These are phyloP conservation scores for Solen grandis DNA, from an alignment of 1,140 invertebrate species.

Conservation along the genomic window DNA sequence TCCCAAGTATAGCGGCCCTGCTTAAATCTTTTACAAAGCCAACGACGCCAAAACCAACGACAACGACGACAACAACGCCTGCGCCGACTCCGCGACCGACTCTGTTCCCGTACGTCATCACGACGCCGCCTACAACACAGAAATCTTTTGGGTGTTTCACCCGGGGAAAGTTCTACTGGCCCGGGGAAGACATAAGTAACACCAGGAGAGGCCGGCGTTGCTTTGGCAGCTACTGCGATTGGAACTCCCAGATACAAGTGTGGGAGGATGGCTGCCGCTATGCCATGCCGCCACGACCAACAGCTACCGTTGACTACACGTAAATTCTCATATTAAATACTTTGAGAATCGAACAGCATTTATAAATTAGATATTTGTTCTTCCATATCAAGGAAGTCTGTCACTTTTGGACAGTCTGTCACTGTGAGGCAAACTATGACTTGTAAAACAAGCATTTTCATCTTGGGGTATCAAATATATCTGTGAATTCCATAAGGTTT, in stretches of 20 bases:
- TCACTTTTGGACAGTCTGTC: too few species aligned
- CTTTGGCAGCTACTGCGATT: constrained; percentile 43
- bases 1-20: constrained; percentile 2
- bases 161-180: constrained; percentile 13
- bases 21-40: neutral
- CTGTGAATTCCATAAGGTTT: too few species aligned
- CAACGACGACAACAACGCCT: constrained; percentile 1
- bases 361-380: too few species aligned
- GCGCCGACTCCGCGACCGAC: neutral
- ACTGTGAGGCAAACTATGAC: too few species aligned
- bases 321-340: too few species aligned
- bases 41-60: neutral
- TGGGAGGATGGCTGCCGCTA: constrained; percentile 30
- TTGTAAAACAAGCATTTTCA: too few species aligned
- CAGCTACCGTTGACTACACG: too few species aligned
- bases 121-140: neutral
- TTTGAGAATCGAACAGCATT: too few species aligned
- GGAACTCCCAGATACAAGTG: neutral
- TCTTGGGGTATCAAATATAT: too few species aligned
- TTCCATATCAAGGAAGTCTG: too few species aligned
- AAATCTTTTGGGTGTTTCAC: constrained; percentile 13
- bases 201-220: neutral
- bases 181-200: constrained; percentile 33
- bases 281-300: neutral
- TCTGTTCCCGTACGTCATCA: neutral